Base-by-base conservation (phyloP, 2,113 vertebrate genomes). In the Tenebrosternarchus preto region DNA sequence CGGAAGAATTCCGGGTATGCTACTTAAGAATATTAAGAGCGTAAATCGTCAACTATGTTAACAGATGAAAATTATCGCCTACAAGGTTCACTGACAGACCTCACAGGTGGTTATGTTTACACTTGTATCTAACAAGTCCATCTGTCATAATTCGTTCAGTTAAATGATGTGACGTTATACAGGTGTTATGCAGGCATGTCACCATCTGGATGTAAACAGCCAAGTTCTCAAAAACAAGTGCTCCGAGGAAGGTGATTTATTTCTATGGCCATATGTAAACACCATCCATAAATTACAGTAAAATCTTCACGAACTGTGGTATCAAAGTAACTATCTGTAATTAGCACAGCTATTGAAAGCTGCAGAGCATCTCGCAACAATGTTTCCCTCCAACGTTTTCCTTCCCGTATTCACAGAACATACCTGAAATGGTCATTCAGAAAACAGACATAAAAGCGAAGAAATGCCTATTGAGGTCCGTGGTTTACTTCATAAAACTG, bases 201-300 rank as follows among this genome's bases (percentile, higher is more conserved):
- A 33, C 6, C 46, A 22, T 5, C 25, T 3, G n/a, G 46, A 68
- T 69, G 76, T 69, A 69, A 78, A 78, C 76, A 77, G 57, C 66
- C 8, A 31, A 20, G 63, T 29, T 31, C 31, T 19, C 27, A 36
- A 31, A 66, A 66, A 33, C 17, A 33, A 17, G 6, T 31, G 16
- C 5, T 20, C 27, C 20, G 29, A 33, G 63, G 2, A 16, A 61
- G 59, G 24, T 61, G 3, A 50, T 7, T 50, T 15, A 15, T 15
- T 12, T 50, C 43, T 15, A 12, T 12, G 43, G 2, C 1, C 43
- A 50, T 12, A 50, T 15, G 12, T 50, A 11, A 50, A 15, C 12
- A 50, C 9, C 43, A 2, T 15, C 43, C 43, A 50, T 3, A 15
- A 15, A 50, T 2, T 50, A 12, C 11, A 0, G 43, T 50, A 50